Base-by-base conservation (phyloP, 2,113 vertebrate species). In the Anoplopoma fimbria region DNA sequence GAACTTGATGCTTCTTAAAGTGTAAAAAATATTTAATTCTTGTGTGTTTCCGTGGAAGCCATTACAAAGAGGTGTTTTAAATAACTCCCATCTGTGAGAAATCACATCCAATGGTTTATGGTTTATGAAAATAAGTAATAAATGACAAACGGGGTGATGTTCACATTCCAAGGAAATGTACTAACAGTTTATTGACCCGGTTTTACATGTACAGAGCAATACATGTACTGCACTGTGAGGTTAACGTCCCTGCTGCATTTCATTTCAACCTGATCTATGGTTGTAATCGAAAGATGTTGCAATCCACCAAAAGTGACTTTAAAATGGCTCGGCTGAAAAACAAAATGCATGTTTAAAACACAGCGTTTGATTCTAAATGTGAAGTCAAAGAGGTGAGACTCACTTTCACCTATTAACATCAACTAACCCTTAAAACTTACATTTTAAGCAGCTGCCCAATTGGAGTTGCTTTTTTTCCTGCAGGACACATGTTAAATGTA, bases 31-130 rank as follows among this genome's bases (percentile, higher is more conserved):
- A 40, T 72, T 77, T 57, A 2, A 68, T 9, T n/a, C 55, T 29
- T 34, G 15, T 27, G 34, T n/a, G 27, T 73, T 77, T 87, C 74
- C 77, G 63, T 42, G 36, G n/a, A 70, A 68, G 29, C 62, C 87
- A 78, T 49, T 77, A 88, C 45, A 74, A 58, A 77, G 31, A 84
- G 42, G 38, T 57, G 29, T 60, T 61, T 38, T 82, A 87, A 75
- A 74, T 80, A 60, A 71, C 77, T 81, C 78, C 75, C 62, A 64
- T 80, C 60, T 57, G 36, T 61, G 45, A 82, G 60, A 60, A 70
- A 83, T 81, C 38, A 60, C 53, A 60, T 70, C 71, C 58, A 82
- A 65, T 69, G 34, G 31, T 49, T 7, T 33, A 57, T 51, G n/a
- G n/a, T n/a, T n/a, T n/a, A n/a, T n/a, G n/a, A n/a, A n/a, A n/a